Evolutionary conservation across 1,140 invertebrate genomes (phyloP).

Genomic region (Chlorops oryzae): DNA sequence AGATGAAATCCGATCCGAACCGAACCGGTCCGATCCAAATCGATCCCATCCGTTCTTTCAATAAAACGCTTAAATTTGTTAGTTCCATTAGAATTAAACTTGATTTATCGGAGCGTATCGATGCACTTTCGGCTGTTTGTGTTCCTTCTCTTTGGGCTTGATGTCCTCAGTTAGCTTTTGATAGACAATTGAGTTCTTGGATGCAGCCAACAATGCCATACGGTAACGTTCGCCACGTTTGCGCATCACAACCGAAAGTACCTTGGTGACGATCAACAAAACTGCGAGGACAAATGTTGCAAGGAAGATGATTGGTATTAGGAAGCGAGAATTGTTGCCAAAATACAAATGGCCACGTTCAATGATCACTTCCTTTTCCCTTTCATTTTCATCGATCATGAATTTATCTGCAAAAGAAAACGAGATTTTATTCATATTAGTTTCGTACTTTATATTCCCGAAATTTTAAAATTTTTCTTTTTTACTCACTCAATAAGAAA

Average conservation of each 20-base stretch:
- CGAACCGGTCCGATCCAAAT: no score
- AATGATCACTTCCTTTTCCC: slow-evolving; percentile 46
- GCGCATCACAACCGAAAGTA: slow-evolving; percentile 49
- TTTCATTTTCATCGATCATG: slow-evolving; percentile 24
- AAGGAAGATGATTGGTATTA: slow-evolving; percentile 50
- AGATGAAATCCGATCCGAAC: no score
- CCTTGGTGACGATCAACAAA: slow-evolving; percentile 50
- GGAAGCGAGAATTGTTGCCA: slow-evolving; percentile 46
- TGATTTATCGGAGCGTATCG: slow-evolving; percentile 51
- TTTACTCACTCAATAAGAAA: slow-evolving; percentile 33
- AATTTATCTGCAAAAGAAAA: slow-evolving; percentile 28
- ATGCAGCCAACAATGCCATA: slow-evolving; percentile 48
- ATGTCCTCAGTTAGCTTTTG: slow-evolving; percentile 56
- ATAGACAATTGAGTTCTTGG: slow-evolving; percentile 51
- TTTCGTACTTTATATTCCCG: background rate
- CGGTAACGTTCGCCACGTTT: slow-evolving; percentile 52
- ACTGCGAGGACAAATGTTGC: slow-evolving; percentile 49
- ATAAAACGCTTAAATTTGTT: no score
- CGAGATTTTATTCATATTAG: background rate
- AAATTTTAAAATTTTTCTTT: background rate
- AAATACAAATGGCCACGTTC: slow-evolving; percentile 49
- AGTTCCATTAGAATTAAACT: slow-evolving; percentile 45
- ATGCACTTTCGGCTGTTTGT: slow-evolving; percentile 54
- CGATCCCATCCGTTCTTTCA: no score
- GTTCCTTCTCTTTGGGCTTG: slow-evolving; percentile 42